These are phyloP conservation scores for Enteromius mattozi DNA, from an alignment of 2,797 vertebrate species.

Conservation along the genomic window DNA sequence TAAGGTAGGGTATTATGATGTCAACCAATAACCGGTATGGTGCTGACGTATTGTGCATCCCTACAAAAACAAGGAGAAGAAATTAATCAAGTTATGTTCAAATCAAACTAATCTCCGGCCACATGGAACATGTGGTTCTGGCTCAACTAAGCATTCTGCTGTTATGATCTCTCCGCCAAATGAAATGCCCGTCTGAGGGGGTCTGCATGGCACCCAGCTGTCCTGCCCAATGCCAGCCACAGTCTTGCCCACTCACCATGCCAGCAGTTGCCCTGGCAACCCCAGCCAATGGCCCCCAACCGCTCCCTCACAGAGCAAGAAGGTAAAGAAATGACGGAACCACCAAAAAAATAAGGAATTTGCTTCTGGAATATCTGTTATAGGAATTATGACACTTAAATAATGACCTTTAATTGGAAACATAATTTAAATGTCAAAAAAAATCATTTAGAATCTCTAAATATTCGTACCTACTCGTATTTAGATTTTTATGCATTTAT, in stretches of 20 bases:
- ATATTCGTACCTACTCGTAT: too few relatives aligned
- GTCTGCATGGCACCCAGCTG: slow-evolving; percentile 40
- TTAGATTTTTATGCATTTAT: neutral
- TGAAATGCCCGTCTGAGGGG: slow-evolving; percentile 35
- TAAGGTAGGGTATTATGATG: too few relatives aligned
- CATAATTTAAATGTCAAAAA: neutral
- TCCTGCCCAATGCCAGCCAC: slow-evolving; percentile 52
- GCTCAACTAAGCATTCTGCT: slow-evolving; percentile 3
- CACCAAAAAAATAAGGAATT: neutral
- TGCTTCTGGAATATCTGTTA: neutral
- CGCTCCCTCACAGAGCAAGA: slow-evolving; percentile 1
- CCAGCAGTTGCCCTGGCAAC: slow-evolving; percentile 62
- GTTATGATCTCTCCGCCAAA: slow-evolving; percentile 22
- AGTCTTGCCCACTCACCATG: slow-evolving; percentile 54
- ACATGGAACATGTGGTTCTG: slow-evolving; percentile 26
- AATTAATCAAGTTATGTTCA: slow-evolving; percentile 24
- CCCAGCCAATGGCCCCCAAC: slow-evolving; percentile 29
- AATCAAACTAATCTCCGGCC: slow-evolving; percentile 28
- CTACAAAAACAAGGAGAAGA: neutral
- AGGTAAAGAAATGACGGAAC: slow-evolving; percentile 2
- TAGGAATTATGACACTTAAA: neutral
- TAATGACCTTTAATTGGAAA: neutral
- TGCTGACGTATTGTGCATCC: neutral
- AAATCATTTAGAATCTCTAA: neutral
- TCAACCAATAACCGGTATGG: neutral